Evolutionary conservation across 2,113 vertebrate genomes (phyloP), one percentile per base, ranked within the genome.

Genomic region (Alethe diademata): DNA sequence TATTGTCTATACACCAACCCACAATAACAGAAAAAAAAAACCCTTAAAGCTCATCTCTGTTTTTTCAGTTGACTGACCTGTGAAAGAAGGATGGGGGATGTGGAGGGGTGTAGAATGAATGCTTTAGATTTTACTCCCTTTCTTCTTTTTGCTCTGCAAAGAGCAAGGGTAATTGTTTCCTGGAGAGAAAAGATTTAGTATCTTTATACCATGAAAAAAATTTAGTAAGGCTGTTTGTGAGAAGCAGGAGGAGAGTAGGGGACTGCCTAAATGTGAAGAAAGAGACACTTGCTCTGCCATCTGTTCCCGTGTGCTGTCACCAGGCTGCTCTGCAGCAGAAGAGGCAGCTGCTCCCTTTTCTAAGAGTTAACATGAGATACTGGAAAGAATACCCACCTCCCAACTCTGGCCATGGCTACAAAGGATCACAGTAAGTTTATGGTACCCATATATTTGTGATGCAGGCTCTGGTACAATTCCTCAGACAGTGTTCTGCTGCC

Each of bases 221-320:
- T 22, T 65, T 74, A 69, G 50, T 12, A 28, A 82, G 29, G 36
- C 80, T 85, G 72, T 78, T 94, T 92, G 67, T 47, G 58, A 93
- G 71, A 86, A 91, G 71, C 58, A 88, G 90, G 90, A 91, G 86
- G 76, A 85, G 84, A 65, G 67, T 88, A 93, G 78, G 50, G 56
- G 64, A 40, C 66, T 83, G 87, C 56, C 71, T 90, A 91, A 88
- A 79, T 74, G 92, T 14, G 11, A 90, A 95, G 93, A 93, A 87
- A 92, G 81, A 88, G 87, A 36, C 86, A 91, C 94, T 97, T 85
- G 87, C 92, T 90, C 50, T 73, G 81, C 96, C 96, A 96, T 96
- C 94, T 97, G 96, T 95, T 96, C 85, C 60, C 4, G 5, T 78
- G 66, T 71, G 42, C 88, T 79, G 81, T 91, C 81, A 94, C 85